phyloP scores from a whole-genome alignment of 1,140 invertebrate species.

The Orius laevigatus region DNA sequence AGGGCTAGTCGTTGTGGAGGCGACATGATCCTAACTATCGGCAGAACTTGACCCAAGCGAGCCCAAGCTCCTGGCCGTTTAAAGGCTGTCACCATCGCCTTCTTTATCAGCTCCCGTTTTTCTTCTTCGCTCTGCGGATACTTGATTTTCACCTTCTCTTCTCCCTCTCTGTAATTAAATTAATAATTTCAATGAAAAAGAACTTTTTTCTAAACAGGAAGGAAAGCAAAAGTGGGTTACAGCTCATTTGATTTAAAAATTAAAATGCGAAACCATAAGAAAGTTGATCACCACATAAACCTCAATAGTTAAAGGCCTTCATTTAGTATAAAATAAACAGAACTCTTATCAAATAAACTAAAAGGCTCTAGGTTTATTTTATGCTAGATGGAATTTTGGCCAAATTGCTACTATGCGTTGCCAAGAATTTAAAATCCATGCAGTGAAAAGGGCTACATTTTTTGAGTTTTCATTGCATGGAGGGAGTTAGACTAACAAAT shows the following conservation, averaged over 20 bases:
- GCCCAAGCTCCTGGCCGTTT: constrained; percentile 29
- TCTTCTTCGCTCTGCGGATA: constrained; percentile 9
- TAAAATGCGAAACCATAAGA: not conserved
- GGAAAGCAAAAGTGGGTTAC: not conserved
- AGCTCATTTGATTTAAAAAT: not conserved
- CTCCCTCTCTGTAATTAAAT: not conserved
- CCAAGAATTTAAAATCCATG: too few relatives aligned
- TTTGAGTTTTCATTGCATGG: too few relatives aligned
- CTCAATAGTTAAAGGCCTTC: too few relatives aligned
- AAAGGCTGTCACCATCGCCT: constrained; percentile 30
- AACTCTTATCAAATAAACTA: too few relatives aligned
- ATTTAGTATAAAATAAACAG: too few relatives aligned
- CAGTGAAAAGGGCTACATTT: too few relatives aligned
- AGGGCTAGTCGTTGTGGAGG: constrained; percentile 38
- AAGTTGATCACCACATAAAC: not conserved
- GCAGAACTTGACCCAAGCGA: constrained; percentile 29
- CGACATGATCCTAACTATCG: constrained; percentile 42
- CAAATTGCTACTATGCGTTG: too few relatives aligned
- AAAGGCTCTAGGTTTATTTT: too few relatives aligned
- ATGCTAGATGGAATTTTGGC: too few relatives aligned
- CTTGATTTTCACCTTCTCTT: constrained; percentile 8
- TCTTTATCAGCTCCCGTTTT: constrained; percentile 19
- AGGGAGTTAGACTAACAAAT: too few relatives aligned
- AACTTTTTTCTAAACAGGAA: not conserved
- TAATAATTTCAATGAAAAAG: not conserved